A percentile compares a stretch with the other conserved stretches of the same genome.
These are phyloP conservation scores for Eupelmus urozonus DNA, from an alignment of 2,888 invertebrate species.

Conservation along the genomic window DNA sequence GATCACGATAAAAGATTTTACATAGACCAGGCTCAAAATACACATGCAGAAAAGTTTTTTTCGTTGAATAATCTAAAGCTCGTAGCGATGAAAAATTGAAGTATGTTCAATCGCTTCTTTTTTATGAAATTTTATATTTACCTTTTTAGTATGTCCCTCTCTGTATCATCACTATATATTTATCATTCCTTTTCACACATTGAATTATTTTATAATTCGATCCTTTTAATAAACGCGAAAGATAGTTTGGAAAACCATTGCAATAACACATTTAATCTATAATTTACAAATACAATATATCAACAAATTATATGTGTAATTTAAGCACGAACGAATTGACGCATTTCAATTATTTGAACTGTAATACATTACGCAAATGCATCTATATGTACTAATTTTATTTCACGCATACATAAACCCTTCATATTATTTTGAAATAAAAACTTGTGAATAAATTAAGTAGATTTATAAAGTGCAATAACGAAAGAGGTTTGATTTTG, in stretches of 20 bases:
- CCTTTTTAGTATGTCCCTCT: not conserved
- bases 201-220: conserved; percentile 22
- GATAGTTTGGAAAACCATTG: not conserved
- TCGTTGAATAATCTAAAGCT: conserved; percentile 37
- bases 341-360: no score
- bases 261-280: not conserved
- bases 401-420: no score
- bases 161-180: not conserved
- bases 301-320: conserved; percentile 1
- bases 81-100: conserved; percentile 24
- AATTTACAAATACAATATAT: not conserved
- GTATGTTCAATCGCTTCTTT: not conserved
- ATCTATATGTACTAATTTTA: no score
- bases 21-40: conserved; percentile 19
- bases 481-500: no score
- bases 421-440: no score
- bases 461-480: no score
- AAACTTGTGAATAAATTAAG: no score
- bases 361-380: no score
- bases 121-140: not conserved
- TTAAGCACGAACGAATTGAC: conserved; percentile 13
- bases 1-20: conserved; percentile 6
- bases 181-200: not conserved
- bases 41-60: conserved; percentile 22
- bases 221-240: conserved; percentile 3